phyloP scores from a whole-genome alignment of 2,113 vertebrate genomes.

The Cepphus grylle region DNA sequence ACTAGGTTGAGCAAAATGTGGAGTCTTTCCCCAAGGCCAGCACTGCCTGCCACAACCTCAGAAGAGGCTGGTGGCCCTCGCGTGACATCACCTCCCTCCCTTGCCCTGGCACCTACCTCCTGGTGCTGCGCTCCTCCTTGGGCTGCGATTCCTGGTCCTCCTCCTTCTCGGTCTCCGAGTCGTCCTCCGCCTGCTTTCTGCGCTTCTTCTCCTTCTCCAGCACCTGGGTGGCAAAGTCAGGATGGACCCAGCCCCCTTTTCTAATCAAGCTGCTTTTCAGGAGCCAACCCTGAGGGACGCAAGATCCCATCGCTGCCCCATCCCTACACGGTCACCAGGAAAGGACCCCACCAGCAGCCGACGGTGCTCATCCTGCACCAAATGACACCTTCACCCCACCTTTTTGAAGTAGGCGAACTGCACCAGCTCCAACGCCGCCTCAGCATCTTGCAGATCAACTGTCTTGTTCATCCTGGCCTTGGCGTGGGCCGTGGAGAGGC shows the following conservation, averaged over 20 bases:
- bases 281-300: not conserved
- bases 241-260: not conserved
- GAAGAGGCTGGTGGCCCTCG: not conserved
- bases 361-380: not conserved
- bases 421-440: conserved; percentile 92
- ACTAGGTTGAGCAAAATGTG: rapidly evolving
- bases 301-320: not conserved
- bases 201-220: conserved; percentile 95
- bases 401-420: conserved; percentile 98
- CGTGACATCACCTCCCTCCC: rapidly evolving
- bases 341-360: not conserved
- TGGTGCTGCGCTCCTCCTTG: conserved; percentile 69
- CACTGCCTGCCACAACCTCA: not conserved
- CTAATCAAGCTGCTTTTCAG: not conserved
- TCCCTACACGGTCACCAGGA: rapidly evolving
- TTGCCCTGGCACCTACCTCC: conserved; percentile 72
- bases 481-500: conserved; percentile 91
- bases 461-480: conserved; percentile 95
- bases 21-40: not conserved
- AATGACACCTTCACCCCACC: conserved; percentile 51
- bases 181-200: conserved; percentile 70
- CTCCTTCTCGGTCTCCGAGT: conserved; percentile 77
- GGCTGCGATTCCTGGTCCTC: conserved; percentile 70
- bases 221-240: conserved; percentile 75
- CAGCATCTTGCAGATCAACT: conserved; percentile 86